Conservation (phyloP, 2,797 vertebrate genomes). For the Champsocephalus esox region DNA sequence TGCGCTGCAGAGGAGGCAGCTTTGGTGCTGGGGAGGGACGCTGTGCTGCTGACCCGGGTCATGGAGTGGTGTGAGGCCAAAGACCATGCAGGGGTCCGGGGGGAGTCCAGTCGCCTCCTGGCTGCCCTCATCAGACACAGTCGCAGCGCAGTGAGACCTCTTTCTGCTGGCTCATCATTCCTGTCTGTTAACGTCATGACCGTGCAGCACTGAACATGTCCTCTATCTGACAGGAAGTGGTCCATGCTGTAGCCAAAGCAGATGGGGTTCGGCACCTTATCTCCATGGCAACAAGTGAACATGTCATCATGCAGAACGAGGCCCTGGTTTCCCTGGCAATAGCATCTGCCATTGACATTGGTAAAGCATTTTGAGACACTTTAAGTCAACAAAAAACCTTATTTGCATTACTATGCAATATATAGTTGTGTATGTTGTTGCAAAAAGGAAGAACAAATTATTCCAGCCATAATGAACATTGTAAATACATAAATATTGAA, state of each 20-base stretch:
- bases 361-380: conserved; percentile 70
- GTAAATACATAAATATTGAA: too few relatives aligned
- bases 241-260: conserved; percentile 86
- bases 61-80: conserved; percentile 90
- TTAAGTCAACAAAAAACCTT: background rate
- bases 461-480: background rate
- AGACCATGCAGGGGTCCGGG: conserved; percentile 83
- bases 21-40: conserved; percentile 87
- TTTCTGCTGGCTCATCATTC: background rate
- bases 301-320: conserved; percentile 92
- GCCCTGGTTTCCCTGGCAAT: conserved; percentile 90
- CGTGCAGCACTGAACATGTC: conserved; percentile 10
- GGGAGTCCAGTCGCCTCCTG: conserved; percentile 89
- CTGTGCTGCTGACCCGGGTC: conserved; percentile 83
- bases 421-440: background rate
- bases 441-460: background rate
- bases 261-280: conserved; percentile 90
- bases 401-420: background rate
- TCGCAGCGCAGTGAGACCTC: conserved; percentile 82
- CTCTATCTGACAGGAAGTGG: conserved; percentile 85
- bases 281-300: conserved; percentile 90
- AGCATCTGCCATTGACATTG: conserved; percentile 88
- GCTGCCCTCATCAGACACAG: conserved; percentile 90
- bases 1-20: conserved; percentile 85
- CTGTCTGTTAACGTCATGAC: too few relatives aligned